These are phyloP conservation scores for Anseranas semipalmata DNA, from an alignment of 2,113 vertebrate species.

Conservation along the genomic window DNA sequence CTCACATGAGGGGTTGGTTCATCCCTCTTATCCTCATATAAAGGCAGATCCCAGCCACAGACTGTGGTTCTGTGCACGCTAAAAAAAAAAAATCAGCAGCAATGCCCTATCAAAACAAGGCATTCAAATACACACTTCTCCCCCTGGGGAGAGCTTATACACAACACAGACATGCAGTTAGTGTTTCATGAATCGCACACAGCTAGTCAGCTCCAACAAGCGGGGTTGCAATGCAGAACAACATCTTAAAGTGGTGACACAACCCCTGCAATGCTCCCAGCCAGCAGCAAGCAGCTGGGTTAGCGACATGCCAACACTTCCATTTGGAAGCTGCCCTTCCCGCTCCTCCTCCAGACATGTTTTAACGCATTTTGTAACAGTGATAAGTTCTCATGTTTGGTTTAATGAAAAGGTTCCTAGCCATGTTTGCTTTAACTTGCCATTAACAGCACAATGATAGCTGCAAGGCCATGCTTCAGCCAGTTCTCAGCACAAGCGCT, in stretches of 20 bases:
- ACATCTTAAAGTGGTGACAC: background rate
- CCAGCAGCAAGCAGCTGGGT: background rate
- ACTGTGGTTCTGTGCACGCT: background rate
- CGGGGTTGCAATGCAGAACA: background rate
- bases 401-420: background rate
- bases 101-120: constrained; percentile 18
- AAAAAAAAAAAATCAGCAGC: constrained; percentile 30
- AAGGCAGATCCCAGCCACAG: constrained; percentile 36
- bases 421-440: background rate
- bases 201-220: background rate
- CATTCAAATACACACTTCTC: constrained; percentile 9
- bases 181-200: background rate
- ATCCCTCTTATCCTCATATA: background rate
- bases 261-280: background rate
- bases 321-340: constrained; percentile 13
- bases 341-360: background rate
- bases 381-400: background rate
- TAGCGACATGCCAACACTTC: background rate
- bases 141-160: constrained; percentile 42
- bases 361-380: background rate
- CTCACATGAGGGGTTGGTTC: background rate
- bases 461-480: background rate
- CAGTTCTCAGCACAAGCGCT: background rate
- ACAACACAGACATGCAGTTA: background rate
- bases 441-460: background rate